These are phyloP conservation scores for Panulirus ornatus DNA, from an alignment of 1,140 invertebrate species.

Conservation along the genomic window DNA sequence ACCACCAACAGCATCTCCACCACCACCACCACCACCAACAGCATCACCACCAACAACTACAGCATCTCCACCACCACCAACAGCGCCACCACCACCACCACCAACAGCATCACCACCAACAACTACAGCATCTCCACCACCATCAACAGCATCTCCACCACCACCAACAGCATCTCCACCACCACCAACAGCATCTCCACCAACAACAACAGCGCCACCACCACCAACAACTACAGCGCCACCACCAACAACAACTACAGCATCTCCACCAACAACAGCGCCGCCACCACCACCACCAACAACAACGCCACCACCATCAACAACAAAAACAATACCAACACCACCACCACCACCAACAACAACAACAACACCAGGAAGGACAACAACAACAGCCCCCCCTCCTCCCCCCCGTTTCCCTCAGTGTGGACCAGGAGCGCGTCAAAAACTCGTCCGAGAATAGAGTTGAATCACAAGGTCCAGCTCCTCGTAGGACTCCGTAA, in stretches of 20 bases:
- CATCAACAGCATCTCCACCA: not conserved
- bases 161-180: not conserved
- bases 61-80: not conserved
- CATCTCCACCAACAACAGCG: not conserved
- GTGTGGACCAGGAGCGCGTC: not conserved
- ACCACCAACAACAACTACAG: not conserved
- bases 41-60: not conserved
- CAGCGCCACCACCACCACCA: not conserved
- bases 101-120: not conserved
- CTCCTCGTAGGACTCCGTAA: slow-evolving; percentile 32
- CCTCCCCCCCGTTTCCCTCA: too few species aligned
- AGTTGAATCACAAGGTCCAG: slow-evolving; percentile 29
- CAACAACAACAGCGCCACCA: not conserved
- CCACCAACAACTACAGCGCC: not conserved
- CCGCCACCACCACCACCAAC: not conserved
- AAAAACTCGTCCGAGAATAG: slow-evolving; percentile 26
- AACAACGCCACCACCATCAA: not conserved
- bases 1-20: too few species aligned
- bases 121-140: too few species aligned
- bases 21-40: not conserved
- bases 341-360: not conserved
- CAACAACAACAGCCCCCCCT: not conserved
- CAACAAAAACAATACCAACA: not conserved
- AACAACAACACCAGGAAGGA: not conserved
- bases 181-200: not conserved